Evolutionary conservation across 2,888 invertebrate species (phyloP).

Genomic region (Acanthoscelides obtectus): DNA sequence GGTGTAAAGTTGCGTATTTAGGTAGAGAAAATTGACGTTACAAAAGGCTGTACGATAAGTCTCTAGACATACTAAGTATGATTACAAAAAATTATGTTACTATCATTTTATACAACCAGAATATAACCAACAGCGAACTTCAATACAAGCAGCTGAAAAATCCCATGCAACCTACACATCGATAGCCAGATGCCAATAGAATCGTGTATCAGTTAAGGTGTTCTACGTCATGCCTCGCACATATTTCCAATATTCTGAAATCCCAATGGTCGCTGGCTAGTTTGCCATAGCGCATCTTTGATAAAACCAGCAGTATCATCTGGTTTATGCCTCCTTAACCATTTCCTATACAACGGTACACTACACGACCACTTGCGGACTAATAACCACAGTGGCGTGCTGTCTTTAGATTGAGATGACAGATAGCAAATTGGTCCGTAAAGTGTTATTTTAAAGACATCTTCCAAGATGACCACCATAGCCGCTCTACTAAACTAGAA

Average conservation of each 20-base stretch:
- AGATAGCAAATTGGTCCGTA: not conserved
- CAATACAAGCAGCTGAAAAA: not conserved
- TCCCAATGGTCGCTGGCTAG: not conserved
- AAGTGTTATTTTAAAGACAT: too few species aligned
- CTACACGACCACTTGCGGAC: not conserved
- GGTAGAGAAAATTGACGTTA: too few species aligned
- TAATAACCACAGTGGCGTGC: not conserved
- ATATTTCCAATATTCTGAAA: not conserved
- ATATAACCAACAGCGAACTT: too few species aligned
- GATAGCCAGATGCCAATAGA: not conserved
- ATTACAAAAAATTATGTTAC: too few species aligned
- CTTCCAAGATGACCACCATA: too few species aligned
- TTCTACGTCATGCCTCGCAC: not conserved
- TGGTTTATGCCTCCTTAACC: not conserved
- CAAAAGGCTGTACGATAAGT: too few species aligned
- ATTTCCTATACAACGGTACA: not conserved
- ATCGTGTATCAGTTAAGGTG: not conserved
- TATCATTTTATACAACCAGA: too few species aligned
- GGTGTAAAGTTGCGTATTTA: too few species aligned
- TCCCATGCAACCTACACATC: not conserved
- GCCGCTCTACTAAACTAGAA: too few species aligned
- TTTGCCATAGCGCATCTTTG: not conserved
- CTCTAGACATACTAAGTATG: too few species aligned
- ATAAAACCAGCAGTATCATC: not conserved
- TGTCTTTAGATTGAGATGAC: not conserved